phyloP scores from a whole-genome alignment of 2,797 vertebrate genomes.

The Anas bahamensis region DNA sequence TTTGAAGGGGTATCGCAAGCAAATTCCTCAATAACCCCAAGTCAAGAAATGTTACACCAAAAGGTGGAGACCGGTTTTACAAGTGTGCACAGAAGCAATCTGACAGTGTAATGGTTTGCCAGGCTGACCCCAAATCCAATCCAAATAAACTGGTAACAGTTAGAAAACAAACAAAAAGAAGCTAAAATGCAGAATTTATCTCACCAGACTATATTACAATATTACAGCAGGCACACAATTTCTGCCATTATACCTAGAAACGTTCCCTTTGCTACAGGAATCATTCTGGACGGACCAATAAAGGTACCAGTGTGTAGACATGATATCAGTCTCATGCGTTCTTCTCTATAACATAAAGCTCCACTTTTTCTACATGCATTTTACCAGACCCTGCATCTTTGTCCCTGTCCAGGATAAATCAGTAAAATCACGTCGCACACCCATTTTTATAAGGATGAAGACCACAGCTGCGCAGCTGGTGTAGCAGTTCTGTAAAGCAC shows the following conservation, averaged over 20 bases:
- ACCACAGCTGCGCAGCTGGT: neutral
- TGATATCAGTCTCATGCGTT: accelerated
- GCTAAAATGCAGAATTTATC: neutral
- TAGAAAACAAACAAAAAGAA: neutral
- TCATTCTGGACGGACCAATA: neutral
- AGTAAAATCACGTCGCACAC: neutral
- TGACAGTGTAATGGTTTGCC: neutral
- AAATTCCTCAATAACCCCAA: neutral
- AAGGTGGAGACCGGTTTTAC: neutral
- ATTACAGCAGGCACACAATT: neutral
- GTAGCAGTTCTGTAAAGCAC: neutral
- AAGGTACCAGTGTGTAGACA: neutral
- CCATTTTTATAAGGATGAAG: neutral
- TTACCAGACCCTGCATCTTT: neutral
- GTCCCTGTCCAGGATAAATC: neutral
- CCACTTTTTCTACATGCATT: neutral
- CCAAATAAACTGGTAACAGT: neutral
- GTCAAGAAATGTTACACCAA: neutral
- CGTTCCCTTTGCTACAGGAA: neutral
- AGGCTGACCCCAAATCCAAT: neutral
- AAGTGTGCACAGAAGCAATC: neutral
- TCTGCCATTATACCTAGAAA: neutral
- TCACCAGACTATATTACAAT: neutral
- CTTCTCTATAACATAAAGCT: neutral
- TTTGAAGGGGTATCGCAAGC: neutral